Base-by-base conservation (phyloP, 2,888 invertebrate genomes). In the Coecobrya sp. region DNA sequence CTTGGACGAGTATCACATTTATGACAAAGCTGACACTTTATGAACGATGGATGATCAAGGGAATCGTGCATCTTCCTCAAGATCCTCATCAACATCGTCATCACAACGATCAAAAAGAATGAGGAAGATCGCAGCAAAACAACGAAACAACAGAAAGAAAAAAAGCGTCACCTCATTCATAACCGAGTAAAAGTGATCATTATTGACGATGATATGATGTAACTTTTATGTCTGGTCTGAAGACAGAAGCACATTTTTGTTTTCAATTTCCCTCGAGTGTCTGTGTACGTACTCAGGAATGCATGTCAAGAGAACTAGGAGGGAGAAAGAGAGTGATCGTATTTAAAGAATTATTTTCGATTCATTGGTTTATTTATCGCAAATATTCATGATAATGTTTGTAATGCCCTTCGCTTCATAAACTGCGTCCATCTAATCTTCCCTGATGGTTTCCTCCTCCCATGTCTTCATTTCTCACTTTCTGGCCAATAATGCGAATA, bases 1-100 rank as follows among this genome's bases (percentile, higher is more conserved):
- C 36, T 86, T 82, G 91, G 86, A 79, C 86, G 62, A 86, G 91
- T 49, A 86, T 91, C 86, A 81, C 81, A 82, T 86, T 86, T 91
- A 91, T 91, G 86, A 91, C 91, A 91, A 59, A 59, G 59, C 81
- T 91, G 91, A 91, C 91, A 86, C 91, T 88, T 13, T 85, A 82
- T 86, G 82, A 91, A 81, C 79, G 91, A 86, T 86, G 91, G 82
- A 86, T 91, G 90, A 91, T 81, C 30, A 81, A 25, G 86, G 55
- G 86, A 81, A 81, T 81, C 49, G 70, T 68, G 70, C 55, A 76
- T 79, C 62, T 36, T 79, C 30, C 25, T 36, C 84, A 62, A 62
- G 65, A 49, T 62, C 36, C 19, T 49, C 55, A 59, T 82, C 59
- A 82, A 68, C 52, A 68, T 82, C 59, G 73, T 55, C 70, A 87